Conservation (phyloP, 2,797 vertebrate species). For the Enteromius afrohamiltoni region DNA sequence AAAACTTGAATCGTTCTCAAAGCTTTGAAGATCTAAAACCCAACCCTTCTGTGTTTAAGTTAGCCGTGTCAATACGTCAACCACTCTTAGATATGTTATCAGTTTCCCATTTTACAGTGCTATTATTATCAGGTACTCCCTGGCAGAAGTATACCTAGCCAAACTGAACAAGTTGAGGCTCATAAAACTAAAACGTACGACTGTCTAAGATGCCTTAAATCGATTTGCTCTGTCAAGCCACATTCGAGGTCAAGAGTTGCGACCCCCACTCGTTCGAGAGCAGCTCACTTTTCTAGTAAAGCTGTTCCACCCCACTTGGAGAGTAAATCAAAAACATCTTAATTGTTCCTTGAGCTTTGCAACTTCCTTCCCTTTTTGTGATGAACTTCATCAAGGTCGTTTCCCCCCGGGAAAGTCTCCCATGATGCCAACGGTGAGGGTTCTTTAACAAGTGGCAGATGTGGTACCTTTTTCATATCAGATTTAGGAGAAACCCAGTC, state of each 20-base stretch:
- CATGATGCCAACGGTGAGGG: conserved; percentile 38
- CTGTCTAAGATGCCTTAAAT: conserved; percentile 52
- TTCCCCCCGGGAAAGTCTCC: conserved; percentile 35
- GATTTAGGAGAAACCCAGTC: conserved; percentile 37
- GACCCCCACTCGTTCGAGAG: conserved; percentile 68
- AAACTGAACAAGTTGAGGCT: conserved; percentile 39
- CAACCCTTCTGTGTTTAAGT: conserved; percentile 18
- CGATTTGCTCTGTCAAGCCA: conserved; percentile 68
- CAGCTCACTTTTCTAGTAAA: conserved; percentile 67
- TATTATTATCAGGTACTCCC: conserved; percentile 8
- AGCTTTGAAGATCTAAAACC: conserved; percentile 11
- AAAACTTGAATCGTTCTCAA: conserved; percentile 13
- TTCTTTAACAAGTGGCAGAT: conserved; percentile 55
- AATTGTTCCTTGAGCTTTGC: conserved; percentile 69
- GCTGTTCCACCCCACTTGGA: conserved; percentile 53
- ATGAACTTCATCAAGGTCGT: conserved; percentile 45
- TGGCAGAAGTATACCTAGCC: neutral
- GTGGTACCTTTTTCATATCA: conserved; percentile 44
- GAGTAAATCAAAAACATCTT: conserved; percentile 74
- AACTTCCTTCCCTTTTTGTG: conserved; percentile 62
- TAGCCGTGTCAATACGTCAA: conserved; percentile 13
- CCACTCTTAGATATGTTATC: conserved; percentile 26
- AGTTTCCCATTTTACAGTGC: conserved; percentile 22
- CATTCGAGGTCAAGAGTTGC: conserved; percentile 65
- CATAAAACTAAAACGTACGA: conserved; percentile 49